A percentile compares a stretch with the other conserved stretches of the same genome.
Conservation (phyloP, 2,888 invertebrate species). For the Neoaliturus tenellus region DNA sequence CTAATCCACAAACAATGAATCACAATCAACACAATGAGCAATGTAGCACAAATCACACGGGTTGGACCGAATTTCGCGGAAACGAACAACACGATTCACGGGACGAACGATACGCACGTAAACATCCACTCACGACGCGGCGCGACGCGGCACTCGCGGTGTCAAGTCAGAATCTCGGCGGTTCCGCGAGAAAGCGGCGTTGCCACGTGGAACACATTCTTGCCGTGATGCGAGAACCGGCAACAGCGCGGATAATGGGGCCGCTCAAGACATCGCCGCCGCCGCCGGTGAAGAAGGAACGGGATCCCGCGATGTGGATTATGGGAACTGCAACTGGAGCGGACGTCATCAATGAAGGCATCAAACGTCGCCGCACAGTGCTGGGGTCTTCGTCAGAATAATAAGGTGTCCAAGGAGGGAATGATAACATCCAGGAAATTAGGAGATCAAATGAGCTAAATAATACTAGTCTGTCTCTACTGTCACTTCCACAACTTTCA, state of each 20-base stretch:
- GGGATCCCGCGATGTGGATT: constrained; percentile 12
- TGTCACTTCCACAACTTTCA: too few relatives aligned
- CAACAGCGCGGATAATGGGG: constrained; percentile 43
- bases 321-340: not conserved
- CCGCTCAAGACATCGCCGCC: not conserved
- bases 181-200: constrained; percentile 9
- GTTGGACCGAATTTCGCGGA: not conserved
- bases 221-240: not conserved
- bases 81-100: not conserved
- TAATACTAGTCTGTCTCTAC: too few relatives aligned
- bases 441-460: too few relatives aligned
- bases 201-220: constrained; percentile 51
- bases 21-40: constrained; percentile 44
- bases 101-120: constrained; percentile 3
- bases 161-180: constrained; percentile 8
- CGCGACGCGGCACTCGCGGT: constrained; percentile 26
- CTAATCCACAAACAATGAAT: not conserved
- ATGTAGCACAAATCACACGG: constrained; percentile 40
- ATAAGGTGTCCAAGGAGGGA: too few relatives aligned
- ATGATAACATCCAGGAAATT: too few relatives aligned
- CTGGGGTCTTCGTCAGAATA: too few relatives aligned
- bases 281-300: constrained; percentile 4
- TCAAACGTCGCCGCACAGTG: too few relatives aligned
- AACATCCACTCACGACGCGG: constrained; percentile 7
- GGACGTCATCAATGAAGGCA: too few relatives aligned